phyloP scores from a whole-genome alignment of 2,797 vertebrate species.

The Xiphophorus birchmanni region DNA sequence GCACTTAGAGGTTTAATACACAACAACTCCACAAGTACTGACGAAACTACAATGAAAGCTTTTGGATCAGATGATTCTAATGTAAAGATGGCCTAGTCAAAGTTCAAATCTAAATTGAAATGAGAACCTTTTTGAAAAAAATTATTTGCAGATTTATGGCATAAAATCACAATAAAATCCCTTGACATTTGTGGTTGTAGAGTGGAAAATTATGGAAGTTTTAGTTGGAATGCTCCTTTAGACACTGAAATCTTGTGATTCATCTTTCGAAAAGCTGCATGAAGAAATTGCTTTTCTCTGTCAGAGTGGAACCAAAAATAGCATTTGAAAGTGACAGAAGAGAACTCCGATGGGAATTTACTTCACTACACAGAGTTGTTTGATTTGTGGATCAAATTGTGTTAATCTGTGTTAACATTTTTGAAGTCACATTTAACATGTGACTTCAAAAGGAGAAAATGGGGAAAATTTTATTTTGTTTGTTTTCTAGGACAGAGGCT shows the following conservation, averaged over 20 bases:
- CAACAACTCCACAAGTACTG: no score
- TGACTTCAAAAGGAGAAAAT: constrained; percentile 32
- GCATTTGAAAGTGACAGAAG: neutral
- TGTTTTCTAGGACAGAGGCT: neutral
- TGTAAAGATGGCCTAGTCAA: no score
- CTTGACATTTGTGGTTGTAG: neutral
- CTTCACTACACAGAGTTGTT: neutral
- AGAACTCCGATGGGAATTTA: neutral
- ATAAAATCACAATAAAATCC: neutral
- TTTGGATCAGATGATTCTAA: no score
- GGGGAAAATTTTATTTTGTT: constrained; percentile 16
- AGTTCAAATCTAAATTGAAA: no score
- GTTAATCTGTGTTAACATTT: neutral
- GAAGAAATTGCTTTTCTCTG: neutral
- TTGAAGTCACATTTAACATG: constrained; percentile 11
- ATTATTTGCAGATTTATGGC: neutral
- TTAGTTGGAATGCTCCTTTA: neutral
- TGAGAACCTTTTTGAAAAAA: no score
- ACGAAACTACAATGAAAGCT: no score
- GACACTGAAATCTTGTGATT: neutral
- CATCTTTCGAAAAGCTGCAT: neutral
- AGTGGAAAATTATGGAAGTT: neutral
- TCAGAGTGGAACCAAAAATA: neutral
- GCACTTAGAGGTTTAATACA: no score
- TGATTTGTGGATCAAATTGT: constrained; percentile 27